Evolutionary conservation across 1,140 invertebrate genomes (phyloP), one percentile per base, ranked within the genome.

Genomic region (Drosophila busckii): DNA sequence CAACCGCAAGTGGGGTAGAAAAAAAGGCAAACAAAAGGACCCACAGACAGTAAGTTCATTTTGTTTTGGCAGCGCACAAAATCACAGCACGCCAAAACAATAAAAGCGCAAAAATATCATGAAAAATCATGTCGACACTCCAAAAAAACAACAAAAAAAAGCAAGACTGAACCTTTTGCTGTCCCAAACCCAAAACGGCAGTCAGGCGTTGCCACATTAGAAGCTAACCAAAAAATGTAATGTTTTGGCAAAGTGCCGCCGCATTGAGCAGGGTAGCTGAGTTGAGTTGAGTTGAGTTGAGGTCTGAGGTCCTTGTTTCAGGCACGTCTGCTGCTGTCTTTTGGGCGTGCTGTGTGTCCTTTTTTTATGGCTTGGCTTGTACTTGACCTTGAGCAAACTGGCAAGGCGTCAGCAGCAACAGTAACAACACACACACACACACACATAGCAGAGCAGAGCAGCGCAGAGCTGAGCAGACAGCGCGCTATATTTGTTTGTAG

Each of bases 91-190:
- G 37, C 52, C 34, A 52, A 50, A 76, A 83, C 80, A 84, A 84
- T 84, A 76, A 56, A 78, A 71, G 70, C 67, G 70, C 61, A 69
- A 84, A 80, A 84, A 80, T 59, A 78, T 65, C 59, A 64, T 67
- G 64, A 63, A 67, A 58, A 67, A 70, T 67, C 63, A 68, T 83
- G 78, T 84, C 70, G 70, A 83, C 76, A 76, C 76, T 63, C 58
- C n/a, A n/a, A n/a, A n/a, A n/a, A n/a, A n/a, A n/a, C n/a, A n/a
- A n/a, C n/a, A n/a, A n/a, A n/a, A n/a, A n/a, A n/a, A n/a, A n/a
- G n/a, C n/a, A 55, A 61, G 70, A 73, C 22, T 61, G 52, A 71
- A 83, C 76, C 76, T 75, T 73, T 80, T 69, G 60, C 37, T n/a
- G n/a, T n/a, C 9, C 12, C 23, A 60, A 17, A 31, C 32, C 15